Base-by-base conservation (phyloP, 2,113 vertebrate species). In the Paratilapia polleni region DNA sequence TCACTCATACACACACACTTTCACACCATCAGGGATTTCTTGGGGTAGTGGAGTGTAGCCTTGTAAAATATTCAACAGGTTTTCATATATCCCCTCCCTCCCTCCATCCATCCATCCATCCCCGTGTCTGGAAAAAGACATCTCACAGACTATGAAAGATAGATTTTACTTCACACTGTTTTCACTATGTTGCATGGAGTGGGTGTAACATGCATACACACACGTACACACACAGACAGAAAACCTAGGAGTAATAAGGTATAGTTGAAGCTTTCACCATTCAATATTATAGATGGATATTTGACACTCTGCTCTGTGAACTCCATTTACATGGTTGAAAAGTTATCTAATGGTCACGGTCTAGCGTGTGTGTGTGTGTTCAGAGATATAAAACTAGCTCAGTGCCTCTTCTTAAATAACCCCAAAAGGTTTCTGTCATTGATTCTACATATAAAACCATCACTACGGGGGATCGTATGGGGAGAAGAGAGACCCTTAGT, bases 371-470 rank as follows among this genome's bases (percentile, higher is more conserved):
- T 78, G 60, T 47, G 26, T 36, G 58, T 54, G 60, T 63, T 11
- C 31, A 70, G 31, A 61, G 20, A 77, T 75, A 82, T 73, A 38
- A 54, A 85, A 80, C n/a, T 34, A 82, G 28, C 56, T 64, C 47
- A 60, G 56, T 81, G 88, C 41, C 47, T 79, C 79, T 86, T 81
- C 63, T 85, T 81, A 85, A 91, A 92, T 60, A 86, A 49, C 81
- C 81, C 81, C 66, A 81, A 86, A 85, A 91, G 86, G 76, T 90
- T 77, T 59, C 78, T 78, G 78, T 89, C 88, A 95, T 95, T 94
- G 93, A 95, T 94, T 92, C 90, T 85, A 91, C 20, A 66, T 81
- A 87, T 91, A 78, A 93, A 93, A 89, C 84, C 83, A 86, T 91
- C 73, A 79, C 82, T 87, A 64, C 83, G n/a, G 22, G 31, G n/a